A percentile compares a stretch with the other conserved stretches of the same genome.
Evolutionary conservation across 2,113 vertebrate species (phyloP).

Genomic region (Donacobius atricapilla): DNA sequence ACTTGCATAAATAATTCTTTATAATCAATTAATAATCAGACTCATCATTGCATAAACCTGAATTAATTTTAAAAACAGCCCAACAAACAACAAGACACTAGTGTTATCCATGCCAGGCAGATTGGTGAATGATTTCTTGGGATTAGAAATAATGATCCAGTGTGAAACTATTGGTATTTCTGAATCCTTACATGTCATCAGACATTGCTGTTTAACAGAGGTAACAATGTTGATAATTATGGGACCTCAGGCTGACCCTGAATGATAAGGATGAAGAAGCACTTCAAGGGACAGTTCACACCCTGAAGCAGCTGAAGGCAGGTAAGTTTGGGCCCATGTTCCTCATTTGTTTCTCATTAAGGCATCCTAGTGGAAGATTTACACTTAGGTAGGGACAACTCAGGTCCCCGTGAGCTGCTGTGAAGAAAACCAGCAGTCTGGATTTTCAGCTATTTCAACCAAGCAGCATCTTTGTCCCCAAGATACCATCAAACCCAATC

Average conservation of each 20-base stretch:
- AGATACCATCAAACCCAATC: background rate
- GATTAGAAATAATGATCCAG: background rate
- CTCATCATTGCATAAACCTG: background rate
- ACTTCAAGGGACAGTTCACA: background rate
- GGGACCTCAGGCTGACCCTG: background rate
- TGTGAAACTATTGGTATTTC: background rate
- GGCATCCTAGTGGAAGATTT: background rate
- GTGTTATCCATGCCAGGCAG: background rate
- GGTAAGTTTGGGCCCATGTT: background rate
- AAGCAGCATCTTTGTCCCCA: background rate
- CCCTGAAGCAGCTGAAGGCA: background rate
- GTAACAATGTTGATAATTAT: background rate
- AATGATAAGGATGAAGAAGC: background rate
- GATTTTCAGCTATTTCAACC: background rate
- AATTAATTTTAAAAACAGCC: background rate
- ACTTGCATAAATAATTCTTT: background rate
- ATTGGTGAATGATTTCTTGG: background rate
- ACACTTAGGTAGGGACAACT: background rate
- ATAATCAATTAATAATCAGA: background rate
- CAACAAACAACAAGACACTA: background rate
- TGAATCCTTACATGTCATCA: background rate
- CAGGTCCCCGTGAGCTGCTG: background rate
- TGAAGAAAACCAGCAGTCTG: background rate
- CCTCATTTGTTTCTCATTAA: background rate
- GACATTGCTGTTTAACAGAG: background rate